A percentile compares a stretch with the other conserved stretches of the same genome.
phyloP scores from a whole-genome alignment of 2,888 invertebrate genomes.

The Odontocerum albicorne region DNA sequence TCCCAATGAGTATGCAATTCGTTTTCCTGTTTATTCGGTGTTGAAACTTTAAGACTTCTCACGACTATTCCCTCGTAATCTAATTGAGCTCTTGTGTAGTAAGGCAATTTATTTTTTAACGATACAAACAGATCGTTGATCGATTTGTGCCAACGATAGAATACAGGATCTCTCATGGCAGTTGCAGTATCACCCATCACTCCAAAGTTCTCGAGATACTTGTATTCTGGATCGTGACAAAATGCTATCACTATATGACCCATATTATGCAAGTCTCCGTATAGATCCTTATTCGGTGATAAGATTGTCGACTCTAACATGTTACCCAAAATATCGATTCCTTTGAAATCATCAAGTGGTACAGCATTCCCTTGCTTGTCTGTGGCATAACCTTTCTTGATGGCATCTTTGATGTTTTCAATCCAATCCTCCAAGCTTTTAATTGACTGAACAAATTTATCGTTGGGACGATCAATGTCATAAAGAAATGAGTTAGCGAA shows the following conservation, averaged over 20 bases:
- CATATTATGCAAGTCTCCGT: conserved; percentile 82
- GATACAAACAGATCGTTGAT: conserved; percentile 43
- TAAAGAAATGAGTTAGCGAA: conserved; percentile 56
- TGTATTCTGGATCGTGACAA: conserved; percentile 78
- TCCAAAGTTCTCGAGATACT: conserved; percentile 55
- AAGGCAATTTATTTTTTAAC: conserved; percentile 41
- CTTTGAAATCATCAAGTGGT: conserved; percentile 63
- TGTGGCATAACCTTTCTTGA: conserved; percentile 62
- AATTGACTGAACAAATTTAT: conserved; percentile 67
- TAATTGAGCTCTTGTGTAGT: conserved; percentile 40
- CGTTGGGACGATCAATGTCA: conserved; percentile 68
- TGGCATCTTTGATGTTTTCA: conserved; percentile 69
- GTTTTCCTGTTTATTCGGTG: conserved; percentile 21
- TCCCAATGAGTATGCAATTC: conserved; percentile 41
- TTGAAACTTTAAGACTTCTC: conserved; percentile 13
- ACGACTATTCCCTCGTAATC: conserved; percentile 20
- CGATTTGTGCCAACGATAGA: conserved; percentile 45
- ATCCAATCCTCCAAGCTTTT: conserved; percentile 75
- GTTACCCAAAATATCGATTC: conserved; percentile 79
- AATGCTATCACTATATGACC: conserved; percentile 78
- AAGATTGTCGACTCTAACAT: conserved; percentile 74
- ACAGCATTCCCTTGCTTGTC: conserved; percentile 60
- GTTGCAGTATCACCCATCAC: conserved; percentile 44
- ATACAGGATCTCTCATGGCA: conserved; percentile 45
- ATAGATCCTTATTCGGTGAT: conserved; percentile 68